Evolutionary conservation across 2,797 vertebrate species (phyloP), one percentile per base, ranked within the genome.

Genomic region (Salarias fasciatus): DNA sequence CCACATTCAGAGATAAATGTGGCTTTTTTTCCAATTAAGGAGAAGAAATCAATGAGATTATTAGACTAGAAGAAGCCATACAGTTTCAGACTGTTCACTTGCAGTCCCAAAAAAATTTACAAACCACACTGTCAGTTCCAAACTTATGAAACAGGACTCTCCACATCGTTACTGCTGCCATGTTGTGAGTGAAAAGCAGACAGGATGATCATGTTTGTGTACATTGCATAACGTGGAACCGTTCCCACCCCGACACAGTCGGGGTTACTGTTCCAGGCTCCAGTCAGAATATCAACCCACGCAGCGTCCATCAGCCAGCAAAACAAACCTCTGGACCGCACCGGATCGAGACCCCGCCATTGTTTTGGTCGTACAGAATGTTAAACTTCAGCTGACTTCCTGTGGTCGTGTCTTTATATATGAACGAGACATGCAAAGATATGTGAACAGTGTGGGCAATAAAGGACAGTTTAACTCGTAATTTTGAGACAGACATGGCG

Each of bases 401-500:
- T 56, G 75, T 54, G 67, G 72, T 24, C 18, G 24, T 3, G 18
- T 52, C 55, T 82, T 58, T 38, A 56, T 65, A 75, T 33, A 53
- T 48, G 52, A 63, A 82, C 41, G 75, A 14, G 52, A 52, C 0
- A 11, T 5, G 38, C 41, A 54, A 29, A 80, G 53, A 81, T 67
- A 75, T 79, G 82, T 76, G 51, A 70, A 73, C 46, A 45, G 51
- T 84, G 82, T 78, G 75, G 76, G 45, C 37, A 11, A 47, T 45
- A 58, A 66, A 44, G 51, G 63, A 87, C 53, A 63, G 47, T 69
- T 83, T 48, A 40, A 56, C 53, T 64, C 55, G 59, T 54, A 89
- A 83, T 80, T 86, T 78, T 58, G 53, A 80, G 82, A 59, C 82
- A 76, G 79, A 80, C 84, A 56, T 64, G 75, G 66, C 75, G 64